These are phyloP conservation scores for Dicerorhinus sumatrensis DNA, from an alignment of 2,113 vertebrate genomes.

Conservation along the genomic window DNA sequence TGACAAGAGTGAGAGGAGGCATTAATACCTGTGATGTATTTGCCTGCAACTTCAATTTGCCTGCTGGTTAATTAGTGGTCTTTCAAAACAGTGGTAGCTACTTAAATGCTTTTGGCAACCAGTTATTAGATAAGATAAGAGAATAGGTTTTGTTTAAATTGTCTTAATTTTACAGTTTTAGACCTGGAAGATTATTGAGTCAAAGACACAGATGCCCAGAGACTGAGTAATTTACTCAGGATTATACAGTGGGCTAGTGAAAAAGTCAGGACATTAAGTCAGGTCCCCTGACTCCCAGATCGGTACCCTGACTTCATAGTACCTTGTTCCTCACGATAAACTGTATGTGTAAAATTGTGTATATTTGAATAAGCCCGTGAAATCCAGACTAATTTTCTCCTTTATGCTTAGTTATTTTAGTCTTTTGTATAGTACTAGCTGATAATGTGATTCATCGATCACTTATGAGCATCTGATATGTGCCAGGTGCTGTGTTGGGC, in stretches of 20 bases:
- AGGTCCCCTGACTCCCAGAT: background rate
- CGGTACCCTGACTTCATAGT: background rate
- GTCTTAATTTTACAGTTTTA: background rate
- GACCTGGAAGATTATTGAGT: background rate
- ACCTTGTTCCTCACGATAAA: slow-evolving; percentile 6
- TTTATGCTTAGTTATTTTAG: background rate
- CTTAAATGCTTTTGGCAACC: background rate
- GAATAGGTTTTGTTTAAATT: slow-evolving; percentile 24
- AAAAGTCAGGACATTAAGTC: background rate
- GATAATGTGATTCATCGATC: background rate
- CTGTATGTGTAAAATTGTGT: background rate
- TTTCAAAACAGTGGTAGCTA: background rate
- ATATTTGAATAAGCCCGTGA: background rate
- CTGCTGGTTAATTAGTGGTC: background rate
- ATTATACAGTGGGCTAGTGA: background rate
- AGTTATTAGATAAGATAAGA: slow-evolving; percentile 24
- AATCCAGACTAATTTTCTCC: background rate
- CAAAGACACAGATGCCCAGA: background rate
- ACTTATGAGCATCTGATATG: background rate
- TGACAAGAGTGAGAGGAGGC: background rate
- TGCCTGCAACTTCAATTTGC: background rate
- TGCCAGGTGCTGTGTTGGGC: background rate
- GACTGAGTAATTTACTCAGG: slow-evolving; percentile 27
- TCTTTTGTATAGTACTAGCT: background rate
- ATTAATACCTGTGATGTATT: background rate